Conservation (phyloP, 2,113 vertebrate genomes). For the Labeo rohita region DNA sequence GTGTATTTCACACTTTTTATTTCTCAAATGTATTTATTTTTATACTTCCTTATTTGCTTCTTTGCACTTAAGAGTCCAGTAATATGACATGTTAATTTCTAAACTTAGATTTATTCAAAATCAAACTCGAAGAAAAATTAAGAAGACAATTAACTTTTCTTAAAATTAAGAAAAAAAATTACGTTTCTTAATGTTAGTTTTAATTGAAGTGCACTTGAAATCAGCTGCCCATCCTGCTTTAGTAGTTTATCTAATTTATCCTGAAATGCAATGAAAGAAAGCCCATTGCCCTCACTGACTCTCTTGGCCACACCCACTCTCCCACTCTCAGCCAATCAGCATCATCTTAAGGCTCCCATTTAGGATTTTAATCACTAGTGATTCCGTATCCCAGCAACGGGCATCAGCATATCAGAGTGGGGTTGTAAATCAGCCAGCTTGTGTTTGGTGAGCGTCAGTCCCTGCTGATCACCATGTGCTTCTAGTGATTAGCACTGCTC, state of each 20-base stretch:
- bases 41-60: not conserved
- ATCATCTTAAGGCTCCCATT: slow-evolving; percentile 69
- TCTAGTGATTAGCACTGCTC: slow-evolving; percentile 73
- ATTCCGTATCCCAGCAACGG: slow-evolving; percentile 78
- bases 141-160: not conserved
- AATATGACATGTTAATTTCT: not conserved
- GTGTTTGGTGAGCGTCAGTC: slow-evolving; percentile 64
- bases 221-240: not conserved
- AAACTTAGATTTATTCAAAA: not conserved
- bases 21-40: too few species aligned
- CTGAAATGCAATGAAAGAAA: not conserved
- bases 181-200: not conserved
- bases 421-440: slow-evolving; percentile 62
- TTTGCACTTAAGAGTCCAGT: not conserved
- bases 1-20: too few species aligned
- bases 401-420: slow-evolving; percentile 67
- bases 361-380: slow-evolving; percentile 73
- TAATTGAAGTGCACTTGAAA: not conserved
- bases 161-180: not conserved
- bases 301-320: not conserved
- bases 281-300: not conserved
- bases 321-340: slow-evolving; percentile 68
- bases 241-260: not conserved
- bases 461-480: slow-evolving; percentile 78
- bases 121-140: not conserved